These are phyloP conservation scores for Camponotus vicinus DNA, from an alignment of 1,140 invertebrate genomes.

Conservation along the genomic window DNA sequence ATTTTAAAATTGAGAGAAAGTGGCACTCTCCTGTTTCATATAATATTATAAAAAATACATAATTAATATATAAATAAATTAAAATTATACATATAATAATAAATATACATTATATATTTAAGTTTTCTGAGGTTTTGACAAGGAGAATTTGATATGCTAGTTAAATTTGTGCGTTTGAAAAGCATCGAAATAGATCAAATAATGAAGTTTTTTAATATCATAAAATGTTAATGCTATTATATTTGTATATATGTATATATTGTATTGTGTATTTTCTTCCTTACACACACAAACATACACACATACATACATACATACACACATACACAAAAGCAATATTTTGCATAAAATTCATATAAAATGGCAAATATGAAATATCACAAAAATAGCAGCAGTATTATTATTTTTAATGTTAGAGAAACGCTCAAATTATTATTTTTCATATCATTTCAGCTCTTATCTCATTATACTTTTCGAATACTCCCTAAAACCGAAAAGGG, in stretches of 20 bases:
- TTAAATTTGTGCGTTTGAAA: constrained; percentile 5
- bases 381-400: constrained; percentile 17
- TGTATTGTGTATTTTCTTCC: background rate
- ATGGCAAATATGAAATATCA: constrained; percentile 15
- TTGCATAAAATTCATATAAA: constrained; percentile 23
- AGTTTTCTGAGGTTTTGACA: background rate
- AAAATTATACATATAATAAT: background rate
- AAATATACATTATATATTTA: background rate
- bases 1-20: background rate
- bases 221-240: constrained; percentile 2
- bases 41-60: background rate
- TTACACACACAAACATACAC: background rate
- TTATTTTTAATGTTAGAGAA: background rate
- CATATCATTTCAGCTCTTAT: background rate
- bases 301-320: too few relatives aligned
- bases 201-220: background rate
- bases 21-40: background rate
- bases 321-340: background rate
- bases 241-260: background rate
- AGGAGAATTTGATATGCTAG: background rate
- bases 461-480: background rate
- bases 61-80: background rate
- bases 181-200: constrained; percentile 16
- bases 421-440: background rate
- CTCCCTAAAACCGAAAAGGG: background rate